Conservation (phyloP, 1,140 invertebrate genomes). For the Drosophila elegans region DNA sequence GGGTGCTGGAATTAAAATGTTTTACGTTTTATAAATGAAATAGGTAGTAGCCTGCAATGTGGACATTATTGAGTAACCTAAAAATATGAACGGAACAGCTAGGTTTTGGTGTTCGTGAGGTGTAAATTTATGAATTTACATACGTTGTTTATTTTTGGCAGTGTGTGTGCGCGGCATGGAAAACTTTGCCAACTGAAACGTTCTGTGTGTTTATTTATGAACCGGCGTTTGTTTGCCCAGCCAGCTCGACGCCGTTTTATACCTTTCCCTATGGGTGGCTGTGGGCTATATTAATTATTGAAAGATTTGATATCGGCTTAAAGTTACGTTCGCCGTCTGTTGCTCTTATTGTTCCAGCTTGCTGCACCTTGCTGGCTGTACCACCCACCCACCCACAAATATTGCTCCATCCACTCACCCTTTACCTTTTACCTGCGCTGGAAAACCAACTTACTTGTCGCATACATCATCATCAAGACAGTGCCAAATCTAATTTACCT, state of each 20-base stretch:
- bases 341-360: conserved; percentile 47
- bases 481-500: conserved; percentile 69
- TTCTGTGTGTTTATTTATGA: conserved; percentile 68
- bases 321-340: conserved; percentile 57
- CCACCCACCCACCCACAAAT: too few relatives aligned
- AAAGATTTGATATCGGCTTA: conserved; percentile 81
- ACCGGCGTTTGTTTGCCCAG: conserved; percentile 34
- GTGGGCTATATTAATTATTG: conserved; percentile 75
- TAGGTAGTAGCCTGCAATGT: too few relatives aligned
- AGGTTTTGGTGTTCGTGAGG: neutral
- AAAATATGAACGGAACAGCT: too few relatives aligned
- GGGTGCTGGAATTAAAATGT: too few relatives aligned
- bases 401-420: neutral
- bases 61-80: neutral
- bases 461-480: conserved; percentile 70
- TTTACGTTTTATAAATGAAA: too few relatives aligned
- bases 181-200: conserved; percentile 68
- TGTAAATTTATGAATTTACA: neutral
- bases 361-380: conserved; percentile 1
- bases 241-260: conserved; percentile 10
- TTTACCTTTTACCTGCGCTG: neutral
- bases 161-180: conserved; percentile 41
- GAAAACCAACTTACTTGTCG: conserved; percentile 73
- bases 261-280: conserved; percentile 31
- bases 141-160: conserved; percentile 23